Conservation (phyloP, 2,797 vertebrate genomes). For the Oreonectes daqikongensis region DNA sequence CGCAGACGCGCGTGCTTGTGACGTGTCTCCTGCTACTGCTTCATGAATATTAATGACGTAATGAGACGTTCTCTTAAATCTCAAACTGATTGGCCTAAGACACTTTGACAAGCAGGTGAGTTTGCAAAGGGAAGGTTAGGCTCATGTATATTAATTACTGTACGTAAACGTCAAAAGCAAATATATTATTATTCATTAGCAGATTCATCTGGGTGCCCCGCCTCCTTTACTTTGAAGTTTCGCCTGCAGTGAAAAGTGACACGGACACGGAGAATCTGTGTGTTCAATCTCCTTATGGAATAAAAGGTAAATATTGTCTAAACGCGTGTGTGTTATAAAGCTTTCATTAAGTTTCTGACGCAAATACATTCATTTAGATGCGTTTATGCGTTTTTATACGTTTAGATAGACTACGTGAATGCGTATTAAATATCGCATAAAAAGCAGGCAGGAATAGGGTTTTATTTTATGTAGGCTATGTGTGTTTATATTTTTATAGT, state of each 20-base stretch:
- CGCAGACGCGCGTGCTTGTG: background rate
- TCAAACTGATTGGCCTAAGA: constrained; percentile 5
- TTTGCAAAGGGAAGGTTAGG: background rate
- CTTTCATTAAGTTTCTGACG: background rate
- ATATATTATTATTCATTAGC: constrained; percentile 13
- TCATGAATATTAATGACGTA: constrained; percentile 24
- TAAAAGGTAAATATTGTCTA: background rate
- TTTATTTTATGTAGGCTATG: background rate
- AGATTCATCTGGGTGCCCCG: background rate
- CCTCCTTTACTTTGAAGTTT: constrained; percentile 32
- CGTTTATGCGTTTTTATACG: background rate
- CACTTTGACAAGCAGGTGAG: background rate
- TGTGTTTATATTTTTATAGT: background rate
- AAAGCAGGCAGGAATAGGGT: background rate
- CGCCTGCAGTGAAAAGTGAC: background rate
- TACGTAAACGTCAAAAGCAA: too few relatives aligned
- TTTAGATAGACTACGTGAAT: background rate
- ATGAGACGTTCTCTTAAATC: too few relatives aligned
- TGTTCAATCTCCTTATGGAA: constrained; percentile 20
- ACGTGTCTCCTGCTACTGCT: too few relatives aligned
- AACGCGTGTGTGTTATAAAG: background rate
- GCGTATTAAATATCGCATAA: background rate
- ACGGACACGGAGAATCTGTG: background rate
- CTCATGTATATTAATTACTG: background rate
- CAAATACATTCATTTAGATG: too few relatives aligned